Evolutionary conservation across 2,797 vertebrate species (phyloP).

Genomic region (Selene dorsalis): DNA sequence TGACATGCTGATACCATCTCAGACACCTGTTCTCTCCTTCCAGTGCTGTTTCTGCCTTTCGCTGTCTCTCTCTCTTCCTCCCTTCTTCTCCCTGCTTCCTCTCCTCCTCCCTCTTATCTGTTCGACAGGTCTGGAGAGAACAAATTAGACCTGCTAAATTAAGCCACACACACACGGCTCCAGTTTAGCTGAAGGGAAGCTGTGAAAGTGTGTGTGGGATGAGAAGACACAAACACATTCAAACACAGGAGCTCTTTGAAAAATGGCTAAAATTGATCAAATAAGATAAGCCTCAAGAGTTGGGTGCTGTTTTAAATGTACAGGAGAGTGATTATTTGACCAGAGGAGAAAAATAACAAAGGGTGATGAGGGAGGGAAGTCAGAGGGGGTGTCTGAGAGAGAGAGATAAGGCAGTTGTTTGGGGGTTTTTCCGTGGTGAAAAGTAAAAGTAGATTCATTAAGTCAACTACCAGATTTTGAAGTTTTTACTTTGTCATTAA

Average conservation of each 20-base stretch:
- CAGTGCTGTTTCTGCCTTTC: slow-evolving; percentile 49
- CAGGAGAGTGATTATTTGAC: slow-evolving; percentile 58
- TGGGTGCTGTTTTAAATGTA: slow-evolving; percentile 59
- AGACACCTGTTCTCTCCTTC: slow-evolving; percentile 78
- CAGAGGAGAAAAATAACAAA: slow-evolving; percentile 56
- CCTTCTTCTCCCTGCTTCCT: slow-evolving; percentile 49
- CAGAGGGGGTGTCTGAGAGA: slow-evolving; percentile 38
- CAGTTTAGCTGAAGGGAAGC: slow-evolving; percentile 52
- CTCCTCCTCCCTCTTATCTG: slow-evolving; percentile 71
- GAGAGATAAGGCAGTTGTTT: slow-evolving; percentile 60
- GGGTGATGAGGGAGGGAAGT: slow-evolving; percentile 18
- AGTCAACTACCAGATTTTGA: slow-evolving; percentile 34
- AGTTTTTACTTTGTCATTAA: slow-evolving; percentile 36
- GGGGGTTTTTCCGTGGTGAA: slow-evolving; percentile 24
- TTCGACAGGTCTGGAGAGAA: slow-evolving; percentile 76
- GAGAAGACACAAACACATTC: slow-evolving; percentile 53
- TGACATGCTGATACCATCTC: slow-evolving; percentile 76
- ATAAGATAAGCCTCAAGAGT: slow-evolving; percentile 56
- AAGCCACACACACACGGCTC: slow-evolving; percentile 70
- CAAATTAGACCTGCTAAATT: slow-evolving; percentile 81
- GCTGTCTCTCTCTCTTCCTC: slow-evolving; percentile 38
- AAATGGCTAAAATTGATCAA: slow-evolving; percentile 64
- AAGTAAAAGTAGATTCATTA: slow-evolving; percentile 45
- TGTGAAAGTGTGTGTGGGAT: slow-evolving; percentile 34
- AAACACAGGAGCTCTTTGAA: slow-evolving; percentile 52